Evolutionary conservation across 2,888 invertebrate genomes (phyloP), one percentile per base, ranked within the genome.

Genomic region (Pristionchus mayeri): DNA sequence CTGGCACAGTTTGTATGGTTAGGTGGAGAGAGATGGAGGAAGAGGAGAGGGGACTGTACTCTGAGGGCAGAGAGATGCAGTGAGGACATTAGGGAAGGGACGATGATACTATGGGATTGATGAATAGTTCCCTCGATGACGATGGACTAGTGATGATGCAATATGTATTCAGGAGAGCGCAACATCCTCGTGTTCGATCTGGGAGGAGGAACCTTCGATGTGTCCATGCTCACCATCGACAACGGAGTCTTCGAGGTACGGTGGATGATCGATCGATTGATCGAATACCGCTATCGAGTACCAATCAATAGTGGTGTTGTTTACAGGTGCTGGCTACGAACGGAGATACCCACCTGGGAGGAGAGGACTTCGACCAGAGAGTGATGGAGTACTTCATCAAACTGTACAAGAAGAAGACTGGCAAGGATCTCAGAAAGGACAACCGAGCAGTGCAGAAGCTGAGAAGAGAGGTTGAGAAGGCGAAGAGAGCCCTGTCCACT

Each of bases 201-300:
- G 94, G 98, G 99, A 93, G 99, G 99, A 93, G 99, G 98, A 94
- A 99, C 99, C 89, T 99, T 99, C 93, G 99, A 99, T 94, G 99
- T 99, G 27, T 98, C 98, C 57, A 95, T 99, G 30, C 95, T 99
- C 84, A 98, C 98, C 88, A 99, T 99, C 93, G 98, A 99, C 93
- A 98, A 98, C 92, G 99, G 98, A 84, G 98, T 99, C 9, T 99
- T 99, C 93, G 98, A 99, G 94, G 95, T 95, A 24, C 57, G 57
- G 57, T 60, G 16, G 11, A 1, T 7, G 57, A 60, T 60, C 57
- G 57, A 60, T 3, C 3, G 30, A 18, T 71, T 34, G n/a, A 40
- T 75, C 13, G 78, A n/a, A 50, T 24, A 27, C 30, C 2, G 24
- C 52, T n/a, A 27, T 21, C 27, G 4, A n/a, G 3, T 9, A 37